These are phyloP conservation scores for Ormyrus rosae DNA, from an alignment of 2,888 invertebrate species.

Conservation along the genomic window DNA sequence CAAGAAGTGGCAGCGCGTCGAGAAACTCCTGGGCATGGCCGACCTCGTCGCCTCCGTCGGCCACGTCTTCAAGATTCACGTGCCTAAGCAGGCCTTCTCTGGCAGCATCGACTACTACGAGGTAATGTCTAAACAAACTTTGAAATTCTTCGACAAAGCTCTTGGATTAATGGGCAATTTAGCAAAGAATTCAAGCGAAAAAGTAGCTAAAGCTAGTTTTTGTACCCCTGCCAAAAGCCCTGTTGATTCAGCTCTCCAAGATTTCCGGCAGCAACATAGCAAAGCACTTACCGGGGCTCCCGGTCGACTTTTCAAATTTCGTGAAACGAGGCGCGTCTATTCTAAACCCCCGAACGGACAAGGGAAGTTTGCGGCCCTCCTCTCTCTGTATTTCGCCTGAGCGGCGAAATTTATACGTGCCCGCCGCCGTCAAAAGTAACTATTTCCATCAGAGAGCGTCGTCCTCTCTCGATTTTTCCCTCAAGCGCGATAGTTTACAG, in stretches of 20 bases:
- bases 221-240: not conserved
- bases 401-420: not conserved
- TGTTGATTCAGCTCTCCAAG: not conserved
- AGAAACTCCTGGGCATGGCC: conserved; percentile 77
- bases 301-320: not conserved
- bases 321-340: not conserved
- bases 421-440: conserved; percentile 27
- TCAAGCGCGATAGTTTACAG: conserved; percentile 21
- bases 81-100: conserved; percentile 84
- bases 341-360: not conserved
- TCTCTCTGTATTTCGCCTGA: too few relatives aligned
- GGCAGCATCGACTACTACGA: conserved; percentile 79
- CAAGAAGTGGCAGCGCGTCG: conserved; percentile 60
- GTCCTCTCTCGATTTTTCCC: conserved; percentile 4
- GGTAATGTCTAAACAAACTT: too few relatives aligned
- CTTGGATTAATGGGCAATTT: too few relatives aligned
- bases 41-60: conserved; percentile 83
- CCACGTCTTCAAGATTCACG: conserved; percentile 83
- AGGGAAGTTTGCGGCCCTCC: not conserved
- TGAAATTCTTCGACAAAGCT: too few relatives aligned
- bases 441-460: conserved; percentile 34
- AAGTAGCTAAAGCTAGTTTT: too few relatives aligned
- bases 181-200: too few relatives aligned
- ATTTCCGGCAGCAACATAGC: not conserved
- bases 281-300: not conserved